These are phyloP conservation scores for Prolemur simus DNA, from an alignment of 2,113 vertebrate species.

Conservation along the genomic window DNA sequence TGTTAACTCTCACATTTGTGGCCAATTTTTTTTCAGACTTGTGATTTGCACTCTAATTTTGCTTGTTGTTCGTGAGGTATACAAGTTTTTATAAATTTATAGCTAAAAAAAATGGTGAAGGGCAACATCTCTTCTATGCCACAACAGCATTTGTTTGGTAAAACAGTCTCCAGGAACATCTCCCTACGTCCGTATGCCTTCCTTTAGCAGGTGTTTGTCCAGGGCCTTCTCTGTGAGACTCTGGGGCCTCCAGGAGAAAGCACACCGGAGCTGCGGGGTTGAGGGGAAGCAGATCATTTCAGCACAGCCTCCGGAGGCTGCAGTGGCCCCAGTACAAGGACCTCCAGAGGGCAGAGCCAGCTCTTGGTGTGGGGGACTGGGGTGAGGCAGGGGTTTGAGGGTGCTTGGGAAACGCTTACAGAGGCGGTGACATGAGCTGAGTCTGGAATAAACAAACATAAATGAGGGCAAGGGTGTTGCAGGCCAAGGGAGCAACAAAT, in stretches of 20 bases:
- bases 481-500: background rate
- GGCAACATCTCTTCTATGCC: background rate
- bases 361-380: background rate
- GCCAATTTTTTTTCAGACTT: background rate
- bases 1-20: background rate
- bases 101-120: background rate
- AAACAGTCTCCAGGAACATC: slow-evolving; percentile 25
- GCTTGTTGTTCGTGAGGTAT: background rate
- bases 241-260: background rate
- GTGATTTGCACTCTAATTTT: background rate
- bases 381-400: background rate
- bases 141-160: background rate
- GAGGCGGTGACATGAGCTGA: background rate
- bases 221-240: background rate
- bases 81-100: background rate
- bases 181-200: background rate
- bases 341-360: background rate
- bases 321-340: background rate
- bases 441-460: background rate
- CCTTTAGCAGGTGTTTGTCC: slow-evolving; percentile 2
- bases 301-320: rapidly evolving
- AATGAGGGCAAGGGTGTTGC: background rate
- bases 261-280: background rate
- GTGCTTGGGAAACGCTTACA: background rate
- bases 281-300: background rate